phyloP scores from a whole-genome alignment of 2,888 invertebrate species.

The Drosophila mercatorum region DNA sequence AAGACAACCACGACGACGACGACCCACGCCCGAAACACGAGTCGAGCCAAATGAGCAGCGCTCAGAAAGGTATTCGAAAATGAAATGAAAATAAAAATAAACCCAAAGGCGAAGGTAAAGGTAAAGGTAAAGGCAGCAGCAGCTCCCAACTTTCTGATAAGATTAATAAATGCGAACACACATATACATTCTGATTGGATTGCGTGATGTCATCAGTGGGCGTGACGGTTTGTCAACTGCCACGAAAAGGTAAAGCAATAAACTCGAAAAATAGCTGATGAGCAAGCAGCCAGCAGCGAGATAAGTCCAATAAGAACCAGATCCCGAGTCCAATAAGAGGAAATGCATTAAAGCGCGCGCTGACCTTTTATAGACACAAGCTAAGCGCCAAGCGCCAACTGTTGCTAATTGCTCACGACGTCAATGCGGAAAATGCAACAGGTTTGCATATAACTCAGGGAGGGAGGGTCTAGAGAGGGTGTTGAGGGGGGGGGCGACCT shows the following conservation, averaged over 20 bases:
- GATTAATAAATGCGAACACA: slow-evolving; percentile 59
- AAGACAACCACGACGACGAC: slow-evolving; percentile 22
- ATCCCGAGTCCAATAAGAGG: not conserved
- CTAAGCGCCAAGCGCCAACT: slow-evolving; percentile 43
- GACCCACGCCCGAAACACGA: slow-evolving; percentile 20
- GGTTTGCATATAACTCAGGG: slow-evolving; percentile 46
- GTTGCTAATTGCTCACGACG: slow-evolving; percentile 66
- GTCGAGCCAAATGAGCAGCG: slow-evolving; percentile 39
- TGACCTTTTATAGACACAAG: slow-evolving; percentile 53
- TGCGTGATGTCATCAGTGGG: slow-evolving; percentile 57
- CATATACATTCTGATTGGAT: slow-evolving; percentile 16
- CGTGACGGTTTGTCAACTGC: slow-evolving; percentile 47
- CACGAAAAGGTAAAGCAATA: slow-evolving; percentile 50
- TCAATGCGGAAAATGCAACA: slow-evolving; percentile 74
- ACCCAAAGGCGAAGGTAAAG: slow-evolving; percentile 38
- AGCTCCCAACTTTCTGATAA: slow-evolving; percentile 67
- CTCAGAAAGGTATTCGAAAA: slow-evolving; percentile 35
- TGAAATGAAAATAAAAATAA: slow-evolving; percentile 31
- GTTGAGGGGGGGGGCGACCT: too few relatives aligned
- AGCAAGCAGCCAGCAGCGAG: slow-evolving; percentile 20
- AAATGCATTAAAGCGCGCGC: slow-evolving; percentile 22
- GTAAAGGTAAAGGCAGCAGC: slow-evolving; percentile 10
- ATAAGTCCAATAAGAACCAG: slow-evolving; percentile 36
- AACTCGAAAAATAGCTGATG: slow-evolving; percentile 42
- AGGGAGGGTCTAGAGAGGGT: not conserved